Evolutionary conservation across 1,140 invertebrate species (phyloP).

Genomic region (Calephelis virginiensis): DNA sequence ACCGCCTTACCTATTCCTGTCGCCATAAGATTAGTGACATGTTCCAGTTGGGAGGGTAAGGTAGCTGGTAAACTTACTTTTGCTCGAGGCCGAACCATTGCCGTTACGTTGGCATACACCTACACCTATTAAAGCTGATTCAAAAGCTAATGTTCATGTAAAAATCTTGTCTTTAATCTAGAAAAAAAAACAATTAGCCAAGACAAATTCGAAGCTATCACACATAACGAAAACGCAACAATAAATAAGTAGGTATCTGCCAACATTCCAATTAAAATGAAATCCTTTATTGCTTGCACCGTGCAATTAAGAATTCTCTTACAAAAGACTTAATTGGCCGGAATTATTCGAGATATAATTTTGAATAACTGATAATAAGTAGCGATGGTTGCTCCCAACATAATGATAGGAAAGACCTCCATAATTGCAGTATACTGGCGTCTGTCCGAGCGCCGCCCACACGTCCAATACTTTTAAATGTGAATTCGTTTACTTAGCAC

Average conservation of each 20-base stretch:
- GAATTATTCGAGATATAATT: constrained; percentile 9
- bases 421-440: constrained; percentile 7
- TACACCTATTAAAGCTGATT: too few relatives aligned
- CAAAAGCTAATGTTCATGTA: too few relatives aligned
- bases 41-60: too few relatives aligned
- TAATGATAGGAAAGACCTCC: constrained; percentile 4
- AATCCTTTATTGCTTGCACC: constrained; percentile 3
- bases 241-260: neutral
- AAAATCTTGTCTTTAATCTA: too few relatives aligned
- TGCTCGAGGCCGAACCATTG: too few relatives aligned
- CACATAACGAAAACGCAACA: neutral
- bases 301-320: constrained; percentile 10
- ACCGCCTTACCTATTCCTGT: too few relatives aligned
- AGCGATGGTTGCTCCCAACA: constrained; percentile 8
- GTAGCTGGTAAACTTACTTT: too few relatives aligned
- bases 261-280: constrained; percentile 7
- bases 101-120: too few relatives aligned
- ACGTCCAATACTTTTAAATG: neutral
- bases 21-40: too few relatives aligned
- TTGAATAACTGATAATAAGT: constrained; percentile 16
- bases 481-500: constrained; percentile 10
- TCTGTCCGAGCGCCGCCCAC: neutral
- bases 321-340: constrained; percentile 11
- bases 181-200: too few relatives aligned
- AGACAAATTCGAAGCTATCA: neutral